Conservation (phyloP, 2,797 vertebrate species). For the Crenuchus spilurus region DNA sequence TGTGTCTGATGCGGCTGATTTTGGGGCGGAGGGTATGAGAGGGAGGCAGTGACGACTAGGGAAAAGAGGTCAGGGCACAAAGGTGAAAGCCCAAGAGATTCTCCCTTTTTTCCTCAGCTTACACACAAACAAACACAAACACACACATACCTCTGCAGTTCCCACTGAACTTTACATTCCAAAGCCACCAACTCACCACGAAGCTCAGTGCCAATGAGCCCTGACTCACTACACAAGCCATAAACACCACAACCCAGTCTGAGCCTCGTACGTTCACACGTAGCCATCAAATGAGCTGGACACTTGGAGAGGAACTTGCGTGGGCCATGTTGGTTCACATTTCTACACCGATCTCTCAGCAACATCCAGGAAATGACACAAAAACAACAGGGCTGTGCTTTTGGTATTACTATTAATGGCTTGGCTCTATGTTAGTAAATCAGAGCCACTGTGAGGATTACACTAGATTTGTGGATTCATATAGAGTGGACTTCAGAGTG, state of each 20-base stretch:
- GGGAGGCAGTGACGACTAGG: slow-evolving; percentile 37
- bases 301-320: slow-evolving; percentile 8
- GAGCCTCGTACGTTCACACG: slow-evolving; percentile 38
- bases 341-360: slow-evolving; percentile 15
- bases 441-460: slow-evolving; percentile 56
- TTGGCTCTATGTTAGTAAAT: slow-evolving; percentile 62
- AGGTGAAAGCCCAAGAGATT: slow-evolving; percentile 64
- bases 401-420: slow-evolving; percentile 67
- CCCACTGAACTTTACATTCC: slow-evolving; percentile 76
- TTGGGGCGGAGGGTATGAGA: slow-evolving; percentile 50
- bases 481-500: too few relatives aligned
- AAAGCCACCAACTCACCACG: slow-evolving; percentile 66
- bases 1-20: slow-evolving; percentile 27
- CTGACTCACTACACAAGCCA: slow-evolving; percentile 60
- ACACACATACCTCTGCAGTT: slow-evolving; percentile 60
- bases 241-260: slow-evolving; percentile 26
- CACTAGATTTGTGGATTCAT: slow-evolving; percentile 67
- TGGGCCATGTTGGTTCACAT: background rate
- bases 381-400: slow-evolving; percentile 61
- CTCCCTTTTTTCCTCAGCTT: slow-evolving; percentile 56
- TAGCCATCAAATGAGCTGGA: slow-evolving; percentile 28
- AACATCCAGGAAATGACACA: slow-evolving; percentile 64
- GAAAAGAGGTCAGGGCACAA: slow-evolving; percentile 32
- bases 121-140: slow-evolving; percentile 16
- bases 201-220: slow-evolving; percentile 58